A percentile compares a stretch with the other conserved stretches of the same genome.
phyloP scores from a whole-genome alignment of 2,888 invertebrate genomes.

The Helobdella robusta region DNA sequence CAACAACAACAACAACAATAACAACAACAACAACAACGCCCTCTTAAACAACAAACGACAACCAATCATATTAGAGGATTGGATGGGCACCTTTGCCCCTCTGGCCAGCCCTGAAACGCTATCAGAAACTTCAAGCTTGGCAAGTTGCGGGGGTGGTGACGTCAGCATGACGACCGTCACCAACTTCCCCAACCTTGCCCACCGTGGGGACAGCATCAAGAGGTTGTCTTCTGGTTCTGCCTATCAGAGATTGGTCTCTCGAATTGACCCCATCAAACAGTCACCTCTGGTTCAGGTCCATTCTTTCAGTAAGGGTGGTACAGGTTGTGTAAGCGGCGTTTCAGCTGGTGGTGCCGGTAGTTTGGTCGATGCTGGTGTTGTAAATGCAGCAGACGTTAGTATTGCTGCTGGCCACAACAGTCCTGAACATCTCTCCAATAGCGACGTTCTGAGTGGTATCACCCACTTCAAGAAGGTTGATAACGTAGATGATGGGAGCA shows the following conservation, averaged over 20 bases:
- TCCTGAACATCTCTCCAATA: neutral
- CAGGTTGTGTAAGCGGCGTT: neutral
- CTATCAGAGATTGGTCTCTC: constrained; percentile 18
- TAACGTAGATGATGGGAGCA: too few relatives aligned
- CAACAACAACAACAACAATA: too few relatives aligned
- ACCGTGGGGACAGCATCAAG: constrained; percentile 20
- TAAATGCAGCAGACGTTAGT: neutral
- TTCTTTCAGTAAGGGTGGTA: neutral
- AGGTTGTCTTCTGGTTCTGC: constrained; percentile 19
- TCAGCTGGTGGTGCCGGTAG: too few relatives aligned
- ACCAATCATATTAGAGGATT: constrained; percentile 23
- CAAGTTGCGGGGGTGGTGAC: constrained; percentile 16
- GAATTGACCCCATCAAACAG: constrained; percentile 28
- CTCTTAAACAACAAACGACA: constrained; percentile 11
- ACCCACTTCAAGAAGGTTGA: neutral
- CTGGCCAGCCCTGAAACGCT: constrained; percentile 27
- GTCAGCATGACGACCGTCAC: neutral
- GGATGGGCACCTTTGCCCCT: constrained; percentile 24
- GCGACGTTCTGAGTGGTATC: neutral
- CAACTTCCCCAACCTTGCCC: neutral
- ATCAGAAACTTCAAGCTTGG: constrained; percentile 27
- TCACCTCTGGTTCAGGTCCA: constrained; percentile 24
- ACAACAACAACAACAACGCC: too few relatives aligned
- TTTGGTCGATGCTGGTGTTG: too few relatives aligned
- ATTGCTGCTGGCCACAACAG: neutral